Evolutionary conservation across 2,113 vertebrate species (phyloP).

Genomic region (Laticauda colubrina): DNA sequence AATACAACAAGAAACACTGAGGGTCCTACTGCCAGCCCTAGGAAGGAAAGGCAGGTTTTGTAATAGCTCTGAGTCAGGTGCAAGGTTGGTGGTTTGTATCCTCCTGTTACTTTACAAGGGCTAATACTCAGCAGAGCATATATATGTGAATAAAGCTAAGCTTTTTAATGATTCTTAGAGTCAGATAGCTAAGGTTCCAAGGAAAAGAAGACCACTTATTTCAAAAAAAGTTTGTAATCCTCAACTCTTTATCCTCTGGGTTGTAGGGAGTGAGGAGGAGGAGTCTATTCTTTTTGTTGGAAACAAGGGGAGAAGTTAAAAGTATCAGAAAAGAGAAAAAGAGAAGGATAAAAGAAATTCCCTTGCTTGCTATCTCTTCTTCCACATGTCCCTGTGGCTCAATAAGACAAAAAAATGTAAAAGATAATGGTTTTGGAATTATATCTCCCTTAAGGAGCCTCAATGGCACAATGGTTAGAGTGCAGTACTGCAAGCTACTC

Average conservation of each 20-base stretch:
- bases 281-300: neutral
- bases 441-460: neutral
- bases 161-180: neutral
- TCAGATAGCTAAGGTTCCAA: neutral
- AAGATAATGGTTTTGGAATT: neutral
- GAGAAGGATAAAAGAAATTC: neutral
- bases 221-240: neutral
- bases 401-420: neutral
- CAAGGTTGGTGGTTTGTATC: no score
- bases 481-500: no score
- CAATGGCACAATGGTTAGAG: no score
- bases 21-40: no score
- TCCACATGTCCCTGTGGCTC: neutral
- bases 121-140: neutral
- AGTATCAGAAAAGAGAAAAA: neutral
- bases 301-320: neutral
- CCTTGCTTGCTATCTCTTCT: neutral
- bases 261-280: neutral
- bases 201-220: neutral
- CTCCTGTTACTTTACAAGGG: no score
- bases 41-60: no score
- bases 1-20: no score
- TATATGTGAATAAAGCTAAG: neutral
- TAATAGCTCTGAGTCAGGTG: no score
- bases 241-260: neutral